Base-by-base conservation (phyloP, 2,888 invertebrate species). In the Meloe dianella region DNA sequence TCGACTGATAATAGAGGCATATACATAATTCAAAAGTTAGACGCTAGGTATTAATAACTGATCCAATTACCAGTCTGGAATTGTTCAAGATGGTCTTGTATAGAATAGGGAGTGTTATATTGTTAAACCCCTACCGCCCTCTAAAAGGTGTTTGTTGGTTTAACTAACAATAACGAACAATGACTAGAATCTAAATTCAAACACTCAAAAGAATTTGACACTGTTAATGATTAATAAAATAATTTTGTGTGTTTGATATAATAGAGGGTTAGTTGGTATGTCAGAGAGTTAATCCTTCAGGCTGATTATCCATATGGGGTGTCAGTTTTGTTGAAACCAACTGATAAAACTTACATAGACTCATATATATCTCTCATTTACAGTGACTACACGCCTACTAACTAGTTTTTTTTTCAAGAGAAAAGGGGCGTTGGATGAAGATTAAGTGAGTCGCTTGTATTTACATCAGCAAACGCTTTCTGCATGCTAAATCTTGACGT, bases 281-380 rank as follows among this genome's bases (percentile, higher is more conserved):
- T 47, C 47, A 41, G 47, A n/a, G n/a, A 47, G 47, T 47, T 47
- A 47, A 47, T 20, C 47, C 47, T 47, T n/a, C 20, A 20, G 47
- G 20, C 47, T 20, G 47, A 47, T 47, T 47, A 47, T n/a, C n/a
- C 47, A 47, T 20, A 47, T 20, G 20, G 47, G 47, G 20, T 20
- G 38, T 41, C 17, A 17, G 38, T 47, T 47, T 47, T 9, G 20
- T 9, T 20, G 10, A 22, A 47, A 47, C 20, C 20, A 20, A 47
- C 47, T 47, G 47, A 47, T 47, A 47, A 47, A 47, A 47, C 47
- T 47, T 20, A 47, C 47, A 47, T 47, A 47, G 47, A 47, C 20
- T 47, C 47, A 47, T 47, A 41, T 4, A n/a, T 8, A 17, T n/a
- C 47, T 20, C 20, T 9, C 20, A 20, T 47, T 20, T 47, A 3